Evolutionary conservation across 2,113 vertebrate species (phyloP).

Genomic region (Formicarius rufipectus): DNA sequence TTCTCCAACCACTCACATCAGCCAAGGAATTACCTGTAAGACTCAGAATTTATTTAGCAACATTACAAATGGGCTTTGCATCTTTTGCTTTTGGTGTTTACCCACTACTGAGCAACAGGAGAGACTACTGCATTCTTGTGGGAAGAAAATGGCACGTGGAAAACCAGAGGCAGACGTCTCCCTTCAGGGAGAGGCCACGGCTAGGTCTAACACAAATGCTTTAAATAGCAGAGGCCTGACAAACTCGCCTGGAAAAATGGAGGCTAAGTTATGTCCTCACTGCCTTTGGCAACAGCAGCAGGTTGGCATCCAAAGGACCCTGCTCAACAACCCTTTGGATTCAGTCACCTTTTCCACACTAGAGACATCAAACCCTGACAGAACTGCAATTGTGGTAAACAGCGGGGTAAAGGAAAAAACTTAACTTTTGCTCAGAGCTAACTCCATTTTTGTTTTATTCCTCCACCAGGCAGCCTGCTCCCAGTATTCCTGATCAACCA

Average conservation of each 20-base stretch:
- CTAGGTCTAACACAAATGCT: not conserved
- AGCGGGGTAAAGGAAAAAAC: not conserved
- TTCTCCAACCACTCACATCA: not conserved
- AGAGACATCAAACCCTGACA: not conserved
- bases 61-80: not conserved
- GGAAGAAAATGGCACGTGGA: not conserved
- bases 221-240: not conserved
- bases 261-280: accelerated
- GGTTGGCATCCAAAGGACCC: not conserved
- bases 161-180: not conserved
- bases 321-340: not conserved
- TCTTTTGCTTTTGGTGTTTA: not conserved
- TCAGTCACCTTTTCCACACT: not conserved
- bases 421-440: not conserved
- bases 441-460: not conserved
- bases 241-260: not conserved
- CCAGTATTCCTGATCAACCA: not conserved
- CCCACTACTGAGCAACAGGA: not conserved
- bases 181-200: not conserved
- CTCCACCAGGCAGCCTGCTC: slow-evolving; percentile 24
- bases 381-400: not conserved
- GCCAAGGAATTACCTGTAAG: accelerated
- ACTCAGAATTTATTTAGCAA: not conserved
- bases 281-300: not conserved
- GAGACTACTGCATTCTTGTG: not conserved